These are phyloP conservation scores for Leuctra nigra DNA, from an alignment of 2,888 invertebrate genomes.

Conservation along the genomic window DNA sequence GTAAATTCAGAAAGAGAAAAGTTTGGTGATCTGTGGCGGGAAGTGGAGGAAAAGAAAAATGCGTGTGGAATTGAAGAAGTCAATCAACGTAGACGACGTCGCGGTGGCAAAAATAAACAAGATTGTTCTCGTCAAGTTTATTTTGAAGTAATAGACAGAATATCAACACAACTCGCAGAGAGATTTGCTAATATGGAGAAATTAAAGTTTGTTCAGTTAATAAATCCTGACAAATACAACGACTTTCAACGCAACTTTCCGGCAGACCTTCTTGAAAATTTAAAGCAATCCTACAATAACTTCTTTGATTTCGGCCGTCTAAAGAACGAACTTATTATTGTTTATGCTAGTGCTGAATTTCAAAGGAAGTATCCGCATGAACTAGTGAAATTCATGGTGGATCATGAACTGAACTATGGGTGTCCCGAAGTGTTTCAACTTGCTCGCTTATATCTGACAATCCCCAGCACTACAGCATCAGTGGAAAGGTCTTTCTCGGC, in stretches of 20 bases:
- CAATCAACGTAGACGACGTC: neutral
- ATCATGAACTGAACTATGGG: neutral
- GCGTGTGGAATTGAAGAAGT: neutral
- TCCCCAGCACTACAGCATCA: neutral
- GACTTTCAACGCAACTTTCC: neutral
- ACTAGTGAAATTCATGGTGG: neutral
- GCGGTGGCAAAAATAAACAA: neutral
- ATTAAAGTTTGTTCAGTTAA: neutral
- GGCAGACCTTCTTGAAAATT: neutral
- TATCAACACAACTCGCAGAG: neutral
- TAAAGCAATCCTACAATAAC: neutral
- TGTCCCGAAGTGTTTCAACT: neutral
- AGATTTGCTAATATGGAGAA: neutral
- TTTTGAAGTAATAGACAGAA: neutral
- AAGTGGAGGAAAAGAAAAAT: slow-evolving; percentile 1
- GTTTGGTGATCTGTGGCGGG: neutral
- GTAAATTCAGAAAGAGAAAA: neutral
- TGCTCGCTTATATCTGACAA: neutral
- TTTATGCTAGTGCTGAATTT: neutral
- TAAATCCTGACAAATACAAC: neutral
- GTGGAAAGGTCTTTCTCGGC: neutral
- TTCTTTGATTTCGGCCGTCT: neutral
- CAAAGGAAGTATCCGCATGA: neutral
- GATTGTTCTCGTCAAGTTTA: neutral
- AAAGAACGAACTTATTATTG: neutral